Base-by-base conservation (phyloP, 2,888 invertebrate genomes). In the Nycteola revayana region DNA sequence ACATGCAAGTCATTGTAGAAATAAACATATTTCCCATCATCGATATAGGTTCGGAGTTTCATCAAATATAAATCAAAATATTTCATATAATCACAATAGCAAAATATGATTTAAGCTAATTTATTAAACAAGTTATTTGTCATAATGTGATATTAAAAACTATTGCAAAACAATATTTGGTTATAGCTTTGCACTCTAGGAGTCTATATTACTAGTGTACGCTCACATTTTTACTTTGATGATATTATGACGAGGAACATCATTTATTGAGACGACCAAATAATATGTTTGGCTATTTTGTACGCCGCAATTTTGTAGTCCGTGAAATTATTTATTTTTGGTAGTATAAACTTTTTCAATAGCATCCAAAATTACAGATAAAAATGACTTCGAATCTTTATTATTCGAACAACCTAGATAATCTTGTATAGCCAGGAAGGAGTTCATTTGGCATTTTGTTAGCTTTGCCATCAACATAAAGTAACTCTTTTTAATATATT, bases 151-250 rank as follows among this genome's bases (percentile, higher is more conserved):
- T 79, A 78, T 84, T 84, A 81, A 80, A 79, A 80, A 78, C 81
- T 82, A 83, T 75, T 59, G 87, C 87, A 87, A 86, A 86, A 83
- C 83, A 86, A 87, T 81, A n/a, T n/a, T n/a, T 56, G 65, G 75
- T 83, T 82, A 77, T 74, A 87, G 87, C 87, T 81, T 76, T 64
- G 77, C 78, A 83, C 78, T 83, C 84, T 85, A 81, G 66, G 72
- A 77, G 75, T 78, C 81, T 86, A 86, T 62, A 24, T 36, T 57
- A 54, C 42, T 52, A 51, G 65, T 61, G 54, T 64, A 60, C 60
- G 66, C 60, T 61, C 57, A 18, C 44, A 45, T 59, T 55, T 49
- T 36, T 36, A 36, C 38, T n/a, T 50, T 35, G 45, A 60, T 25
- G 48, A 50, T 32, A 17, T 36, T 9, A n/a, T 52, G 6, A 14